These are phyloP conservation scores for Darevskia mixta DNA, from an alignment of 2,797 vertebrate species.

Conservation along the genomic window DNA sequence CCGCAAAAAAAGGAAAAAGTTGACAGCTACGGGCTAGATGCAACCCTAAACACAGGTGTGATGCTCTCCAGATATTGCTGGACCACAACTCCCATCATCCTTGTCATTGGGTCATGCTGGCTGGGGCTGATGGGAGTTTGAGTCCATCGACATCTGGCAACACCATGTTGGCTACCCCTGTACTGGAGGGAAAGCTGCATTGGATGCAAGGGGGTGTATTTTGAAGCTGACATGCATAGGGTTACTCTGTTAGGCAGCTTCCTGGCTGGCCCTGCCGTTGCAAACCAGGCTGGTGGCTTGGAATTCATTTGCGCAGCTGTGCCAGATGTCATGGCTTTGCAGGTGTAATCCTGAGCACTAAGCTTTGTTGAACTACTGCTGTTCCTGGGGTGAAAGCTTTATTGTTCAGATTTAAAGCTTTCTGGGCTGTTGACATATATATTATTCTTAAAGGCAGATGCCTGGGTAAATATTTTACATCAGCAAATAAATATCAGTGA, in stretches of 20 bases:
- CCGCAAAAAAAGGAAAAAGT: too few species aligned
- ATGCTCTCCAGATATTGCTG: too few species aligned
- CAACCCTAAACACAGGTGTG: too few species aligned
- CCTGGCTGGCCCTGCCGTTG: background rate
- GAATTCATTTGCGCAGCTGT: slow-evolving; percentile 1
- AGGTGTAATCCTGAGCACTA: background rate
- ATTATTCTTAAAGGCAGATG: slow-evolving; percentile 41
- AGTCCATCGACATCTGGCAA: too few species aligned
- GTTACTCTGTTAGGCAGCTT: background rate
- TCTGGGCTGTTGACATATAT: slow-evolving; percentile 4
- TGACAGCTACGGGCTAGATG: too few species aligned
- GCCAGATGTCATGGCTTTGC: background rate
- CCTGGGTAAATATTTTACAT: slow-evolving; percentile 37
- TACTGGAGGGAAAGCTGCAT: too few species aligned
- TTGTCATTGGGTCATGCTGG: too few species aligned
- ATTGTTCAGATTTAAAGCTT: slow-evolving; percentile 28
- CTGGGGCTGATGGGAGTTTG: too few species aligned
- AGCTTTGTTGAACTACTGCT: background rate
- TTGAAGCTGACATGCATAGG: too few species aligned
- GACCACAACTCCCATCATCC: too few species aligned
- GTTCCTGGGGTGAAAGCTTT: slow-evolving; percentile 15
- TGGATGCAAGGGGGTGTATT: too few species aligned
- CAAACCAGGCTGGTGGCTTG: background rate
- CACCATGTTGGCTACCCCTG: too few species aligned
- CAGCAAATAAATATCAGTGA: slow-evolving; percentile 42